These are phyloP conservation scores for Yponomeuta evonymella DNA, from an alignment of 2,888 invertebrate species.

Conservation along the genomic window DNA sequence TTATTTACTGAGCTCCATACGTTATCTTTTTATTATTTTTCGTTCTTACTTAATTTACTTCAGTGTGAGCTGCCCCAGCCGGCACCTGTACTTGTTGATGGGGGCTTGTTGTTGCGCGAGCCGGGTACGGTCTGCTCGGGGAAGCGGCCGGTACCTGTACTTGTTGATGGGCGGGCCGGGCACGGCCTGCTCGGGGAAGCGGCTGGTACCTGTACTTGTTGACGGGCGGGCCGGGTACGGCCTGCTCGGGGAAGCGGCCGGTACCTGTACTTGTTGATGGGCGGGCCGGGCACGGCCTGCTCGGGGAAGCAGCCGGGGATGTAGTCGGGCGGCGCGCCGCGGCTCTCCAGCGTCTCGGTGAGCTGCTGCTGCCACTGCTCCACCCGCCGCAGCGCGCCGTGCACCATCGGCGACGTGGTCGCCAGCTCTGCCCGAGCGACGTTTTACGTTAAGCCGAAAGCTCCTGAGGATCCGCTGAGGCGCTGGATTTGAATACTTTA, in stretches of 20 bases:
- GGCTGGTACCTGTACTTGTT: constrained; percentile 80
- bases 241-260: constrained; percentile 57
- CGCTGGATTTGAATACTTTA: too few relatives aligned
- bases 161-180: constrained; percentile 88
- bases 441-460: too few relatives aligned
- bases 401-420: constrained; percentile 94
- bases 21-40: too few relatives aligned
- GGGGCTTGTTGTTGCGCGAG: constrained; percentile 83
- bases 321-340: constrained; percentile 89
- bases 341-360: constrained; percentile 83
- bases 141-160: neutral
- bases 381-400: constrained; percentile 89
- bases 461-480: too few relatives aligned
- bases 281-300: constrained; percentile 80
- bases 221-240: constrained; percentile 84
- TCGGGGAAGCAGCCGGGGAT: constrained; percentile 94
- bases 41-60: too few relatives aligned
- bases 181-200: constrained; percentile 83
- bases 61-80: too few relatives aligned
- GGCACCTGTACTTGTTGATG: constrained; percentile 71
- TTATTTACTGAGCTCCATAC: too few relatives aligned
- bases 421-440: constrained; percentile 84
- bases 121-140: constrained; percentile 80
- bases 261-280: constrained; percentile 76
- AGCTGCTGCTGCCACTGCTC: constrained; percentile 93